These are phyloP conservation scores for Melanerpes aurifrons DNA, from an alignment of 2,113 vertebrate species.

Conservation along the genomic window DNA sequence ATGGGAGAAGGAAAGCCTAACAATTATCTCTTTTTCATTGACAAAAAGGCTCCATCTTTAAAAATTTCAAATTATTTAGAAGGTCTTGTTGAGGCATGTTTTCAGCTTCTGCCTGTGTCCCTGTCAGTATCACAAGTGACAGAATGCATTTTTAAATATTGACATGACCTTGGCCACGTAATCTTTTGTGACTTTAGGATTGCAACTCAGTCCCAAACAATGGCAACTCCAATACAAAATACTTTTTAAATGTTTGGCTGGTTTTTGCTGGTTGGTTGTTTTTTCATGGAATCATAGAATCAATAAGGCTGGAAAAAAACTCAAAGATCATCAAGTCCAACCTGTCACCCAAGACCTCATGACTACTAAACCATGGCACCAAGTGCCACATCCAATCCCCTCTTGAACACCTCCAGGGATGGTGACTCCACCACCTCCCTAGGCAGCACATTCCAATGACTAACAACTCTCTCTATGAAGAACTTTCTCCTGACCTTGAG, in stretches of 20 bases:
- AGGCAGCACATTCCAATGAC: too few relatives aligned
- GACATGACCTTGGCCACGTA: background rate
- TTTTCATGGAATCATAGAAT: background rate
- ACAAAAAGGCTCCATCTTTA: background rate
- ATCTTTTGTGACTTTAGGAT: background rate
- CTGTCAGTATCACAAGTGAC: background rate
- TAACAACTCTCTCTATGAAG: too few relatives aligned
- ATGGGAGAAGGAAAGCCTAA: background rate
- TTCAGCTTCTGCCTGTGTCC: background rate
- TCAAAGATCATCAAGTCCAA: too few relatives aligned
- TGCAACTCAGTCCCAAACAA: background rate
- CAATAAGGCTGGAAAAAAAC: too few relatives aligned
- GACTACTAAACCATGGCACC: too few relatives aligned
- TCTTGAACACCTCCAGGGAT: too few relatives aligned
- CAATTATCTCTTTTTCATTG: background rate
- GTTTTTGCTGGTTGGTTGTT: background rate
- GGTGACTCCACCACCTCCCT: too few relatives aligned
- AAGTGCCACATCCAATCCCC: too few relatives aligned
- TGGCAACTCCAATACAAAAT: background rate
- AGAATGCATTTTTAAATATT: background rate
- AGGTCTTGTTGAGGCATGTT: background rate
- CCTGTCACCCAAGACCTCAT: too few relatives aligned
- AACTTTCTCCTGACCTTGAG: too few relatives aligned
- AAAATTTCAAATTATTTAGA: background rate
- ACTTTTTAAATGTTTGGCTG: fast-evolving